phyloP scores from a whole-genome alignment of 2,888 invertebrate species.

The Zele albiditarsus region DNA sequence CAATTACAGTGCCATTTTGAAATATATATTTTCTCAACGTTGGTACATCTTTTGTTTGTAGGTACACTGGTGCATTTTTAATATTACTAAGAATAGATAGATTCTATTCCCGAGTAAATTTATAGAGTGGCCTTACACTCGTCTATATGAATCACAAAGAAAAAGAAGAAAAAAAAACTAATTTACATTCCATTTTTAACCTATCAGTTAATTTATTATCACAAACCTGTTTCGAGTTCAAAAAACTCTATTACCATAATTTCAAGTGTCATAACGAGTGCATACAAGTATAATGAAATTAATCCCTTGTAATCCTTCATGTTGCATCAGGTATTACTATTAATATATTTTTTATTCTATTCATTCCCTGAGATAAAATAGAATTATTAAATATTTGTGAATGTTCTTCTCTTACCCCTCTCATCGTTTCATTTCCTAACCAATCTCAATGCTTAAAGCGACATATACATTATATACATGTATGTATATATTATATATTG shows the following conservation, averaged over 20 bases:
- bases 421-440: background rate
- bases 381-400: conserved; percentile 29
- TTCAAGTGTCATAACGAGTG: background rate
- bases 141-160: background rate
- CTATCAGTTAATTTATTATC: too few species aligned
- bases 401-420: conserved; percentile 17
- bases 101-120: background rate
- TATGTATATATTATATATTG: background rate
- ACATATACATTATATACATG: background rate
- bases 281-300: background rate
- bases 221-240: too few species aligned
- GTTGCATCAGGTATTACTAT: background rate
- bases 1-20: conserved; percentile 13
- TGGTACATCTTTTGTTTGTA: background rate
- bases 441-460: background rate
- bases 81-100: conserved; percentile 42
- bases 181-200: background rate
- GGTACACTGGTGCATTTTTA: conserved; percentile 34
- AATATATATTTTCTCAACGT: background rate
- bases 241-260: background rate
- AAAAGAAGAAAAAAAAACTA: background rate
- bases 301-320: background rate
- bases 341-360: background rate
- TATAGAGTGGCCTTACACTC: background rate
- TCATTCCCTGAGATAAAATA: background rate